Evolutionary conservation across 2,888 invertebrate genomes (phyloP).

Genomic region (Dolichomitus sp.): DNA sequence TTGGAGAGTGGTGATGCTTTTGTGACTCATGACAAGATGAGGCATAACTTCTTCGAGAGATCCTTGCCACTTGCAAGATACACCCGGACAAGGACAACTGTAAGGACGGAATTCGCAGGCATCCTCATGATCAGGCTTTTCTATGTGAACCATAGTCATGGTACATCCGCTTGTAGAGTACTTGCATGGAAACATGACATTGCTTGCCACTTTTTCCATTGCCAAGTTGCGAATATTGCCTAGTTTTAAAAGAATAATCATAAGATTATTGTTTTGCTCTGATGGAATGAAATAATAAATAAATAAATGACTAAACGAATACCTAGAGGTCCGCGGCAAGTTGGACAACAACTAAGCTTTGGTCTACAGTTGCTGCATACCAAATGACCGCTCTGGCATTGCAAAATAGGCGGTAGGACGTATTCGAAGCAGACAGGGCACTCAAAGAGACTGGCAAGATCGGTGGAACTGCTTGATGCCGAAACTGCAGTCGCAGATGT

Average conservation of each 20-base stretch:
- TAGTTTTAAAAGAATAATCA: conserved; percentile 77
- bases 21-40: conserved; percentile 98
- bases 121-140: conserved; percentile 99
- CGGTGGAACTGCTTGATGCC: conserved; percentile 92
- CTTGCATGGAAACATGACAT: conserved; percentile 99
- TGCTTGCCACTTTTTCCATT: conserved; percentile 99
- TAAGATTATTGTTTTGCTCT: not conserved
- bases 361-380: conserved; percentile 99
- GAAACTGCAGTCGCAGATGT: conserved; percentile 88
- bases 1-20: conserved; percentile 99
- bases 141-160: conserved; percentile 97
- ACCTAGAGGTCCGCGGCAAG: conserved; percentile 98
- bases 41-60: conserved; percentile 99
- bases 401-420: conserved; percentile 99
- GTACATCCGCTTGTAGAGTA: conserved; percentile 98
- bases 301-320: not conserved
- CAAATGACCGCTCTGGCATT: conserved; percentile 99
- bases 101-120: conserved; percentile 99
- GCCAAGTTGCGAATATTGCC: conserved; percentile 99
- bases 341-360: conserved; percentile 98
- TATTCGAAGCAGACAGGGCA: conserved; percentile 99
- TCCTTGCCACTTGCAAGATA: conserved; percentile 99
- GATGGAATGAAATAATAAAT: too few species aligned
- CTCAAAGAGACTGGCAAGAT: conserved; percentile 96
- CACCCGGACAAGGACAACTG: conserved; percentile 99